A percentile compares a stretch with the other conserved stretches of the same genome.
Evolutionary conservation across 2,797 vertebrate species (phyloP).

Genomic region (Chromobotia macracanthus): DNA sequence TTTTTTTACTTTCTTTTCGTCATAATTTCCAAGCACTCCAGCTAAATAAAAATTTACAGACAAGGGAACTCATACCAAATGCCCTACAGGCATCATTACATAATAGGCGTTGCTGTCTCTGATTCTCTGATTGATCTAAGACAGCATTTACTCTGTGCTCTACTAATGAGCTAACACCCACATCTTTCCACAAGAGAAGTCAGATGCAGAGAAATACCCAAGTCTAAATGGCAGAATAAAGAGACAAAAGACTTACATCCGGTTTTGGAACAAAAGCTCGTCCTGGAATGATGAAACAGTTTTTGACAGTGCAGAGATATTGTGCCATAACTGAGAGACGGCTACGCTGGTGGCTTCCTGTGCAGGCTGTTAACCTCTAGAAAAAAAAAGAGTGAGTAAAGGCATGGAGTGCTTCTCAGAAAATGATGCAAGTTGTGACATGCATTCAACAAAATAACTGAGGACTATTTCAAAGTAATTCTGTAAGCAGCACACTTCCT

Average conservation of each 20-base stretch:
- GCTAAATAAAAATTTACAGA: conserved; percentile 75
- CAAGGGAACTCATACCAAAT: conserved; percentile 66
- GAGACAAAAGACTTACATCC: conserved; percentile 75
- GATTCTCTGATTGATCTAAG: conserved; percentile 59
- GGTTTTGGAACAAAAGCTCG: conserved; percentile 92
- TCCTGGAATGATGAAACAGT: conserved; percentile 89
- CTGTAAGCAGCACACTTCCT: too few relatives aligned
- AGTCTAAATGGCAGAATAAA: neutral
- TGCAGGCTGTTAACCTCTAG: conserved; percentile 87
- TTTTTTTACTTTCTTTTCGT: conserved; percentile 56
- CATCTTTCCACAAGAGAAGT: conserved; percentile 4
- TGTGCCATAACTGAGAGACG: conserved; percentile 96
- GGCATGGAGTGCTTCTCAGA: neutral
- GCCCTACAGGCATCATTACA: conserved; percentile 76
- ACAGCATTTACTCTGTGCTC: conserved; percentile 71
- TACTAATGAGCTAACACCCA: conserved; percentile 70
- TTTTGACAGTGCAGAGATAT: conserved; percentile 86
- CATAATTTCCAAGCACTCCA: conserved; percentile 56
- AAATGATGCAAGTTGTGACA: too few relatives aligned
- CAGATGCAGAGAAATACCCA: conserved; percentile 25
- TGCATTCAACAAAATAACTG: too few relatives aligned
- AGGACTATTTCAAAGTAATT: too few relatives aligned
- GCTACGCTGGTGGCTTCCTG: conserved; percentile 84
- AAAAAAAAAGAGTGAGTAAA: conserved; percentile 46
- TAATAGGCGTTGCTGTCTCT: conserved; percentile 43